phyloP scores from a whole-genome alignment of 2,888 invertebrate genomes.

The Ophonus ardosiacus region DNA sequence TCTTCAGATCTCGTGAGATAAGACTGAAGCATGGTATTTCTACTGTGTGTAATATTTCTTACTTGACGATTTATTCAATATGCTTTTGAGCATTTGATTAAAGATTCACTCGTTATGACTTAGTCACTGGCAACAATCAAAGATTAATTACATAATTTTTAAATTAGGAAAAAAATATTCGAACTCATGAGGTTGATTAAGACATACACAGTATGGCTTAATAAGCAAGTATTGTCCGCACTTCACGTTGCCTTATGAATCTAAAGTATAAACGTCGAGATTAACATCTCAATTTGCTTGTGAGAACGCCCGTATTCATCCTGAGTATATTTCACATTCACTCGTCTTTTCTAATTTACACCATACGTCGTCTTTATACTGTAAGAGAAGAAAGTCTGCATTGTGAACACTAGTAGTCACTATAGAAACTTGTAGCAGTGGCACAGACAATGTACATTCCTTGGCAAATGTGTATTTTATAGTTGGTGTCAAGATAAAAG shows the following conservation, averaged over 20 bases:
- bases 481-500: no score
- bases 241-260: conserved; percentile 17
- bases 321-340: conserved; percentile 15
- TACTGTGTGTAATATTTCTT: conserved; percentile 5
- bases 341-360: conserved; percentile 30
- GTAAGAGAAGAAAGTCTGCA: conserved; percentile 16
- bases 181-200: conserved; percentile 24
- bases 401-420: neutral
- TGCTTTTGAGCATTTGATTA: neutral
- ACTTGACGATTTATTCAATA: conserved; percentile 12
- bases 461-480: no score
- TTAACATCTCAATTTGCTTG: conserved; percentile 35
- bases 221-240: conserved; percentile 34
- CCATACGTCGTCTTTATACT: neutral
- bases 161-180: conserved; percentile 4
- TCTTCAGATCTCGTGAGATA: conserved; percentile 15
- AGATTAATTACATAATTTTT: conserved; percentile 36
- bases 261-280: conserved; percentile 17
- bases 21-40: conserved; percentile 1
- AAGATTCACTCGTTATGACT: conserved; percentile 19
- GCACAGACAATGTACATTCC: no score
- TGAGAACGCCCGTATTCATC: conserved; percentile 16
- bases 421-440: neutral
- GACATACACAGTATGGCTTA: neutral
- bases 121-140: conserved; percentile 38